phyloP scores from a whole-genome alignment of 2,113 vertebrate species.

The Pantherophis guttatus region DNA sequence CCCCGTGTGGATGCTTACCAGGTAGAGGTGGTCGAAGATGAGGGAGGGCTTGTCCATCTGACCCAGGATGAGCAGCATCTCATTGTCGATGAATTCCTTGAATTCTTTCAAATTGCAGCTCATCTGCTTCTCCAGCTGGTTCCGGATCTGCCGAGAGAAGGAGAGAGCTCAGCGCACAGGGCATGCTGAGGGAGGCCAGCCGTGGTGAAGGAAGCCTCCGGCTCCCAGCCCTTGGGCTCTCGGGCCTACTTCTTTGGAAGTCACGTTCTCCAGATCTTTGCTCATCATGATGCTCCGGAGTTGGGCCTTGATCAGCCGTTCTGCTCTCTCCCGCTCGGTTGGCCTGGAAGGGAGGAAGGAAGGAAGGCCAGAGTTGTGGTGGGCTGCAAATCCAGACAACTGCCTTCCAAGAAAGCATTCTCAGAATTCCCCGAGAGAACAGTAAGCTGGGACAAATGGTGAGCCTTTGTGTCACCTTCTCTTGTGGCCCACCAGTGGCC shows the following conservation, averaged over 20 bases:
- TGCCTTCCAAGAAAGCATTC: neutral
- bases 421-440: neutral
- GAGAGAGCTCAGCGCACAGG: neutral
- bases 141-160: constrained; percentile 63
- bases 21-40: constrained; percentile 93
- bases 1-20: constrained; percentile 71
- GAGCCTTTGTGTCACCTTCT: neutral
- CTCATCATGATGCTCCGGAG: constrained; percentile 95
- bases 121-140: constrained; percentile 92
- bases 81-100: constrained; percentile 97
- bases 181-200: neutral
- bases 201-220: too few species aligned
- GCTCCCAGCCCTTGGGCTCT: rapidly evolving
- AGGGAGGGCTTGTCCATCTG: constrained; percentile 98
- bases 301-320: constrained; percentile 89
- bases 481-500: too few species aligned
- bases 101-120: constrained; percentile 93
- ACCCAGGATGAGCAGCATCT: constrained; percentile 94
- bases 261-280: constrained; percentile 94
- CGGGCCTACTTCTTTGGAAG: constrained; percentile 88
- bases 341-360: constrained; percentile 73
- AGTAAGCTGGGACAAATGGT: neutral
- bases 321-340: constrained; percentile 86
- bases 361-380: neutral
- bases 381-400: neutral